A percentile compares a stretch with the other conserved stretches of the same genome.
Evolutionary conservation across 1,140 invertebrate species (phyloP).

Genomic region (Gerris buenoi): DNA sequence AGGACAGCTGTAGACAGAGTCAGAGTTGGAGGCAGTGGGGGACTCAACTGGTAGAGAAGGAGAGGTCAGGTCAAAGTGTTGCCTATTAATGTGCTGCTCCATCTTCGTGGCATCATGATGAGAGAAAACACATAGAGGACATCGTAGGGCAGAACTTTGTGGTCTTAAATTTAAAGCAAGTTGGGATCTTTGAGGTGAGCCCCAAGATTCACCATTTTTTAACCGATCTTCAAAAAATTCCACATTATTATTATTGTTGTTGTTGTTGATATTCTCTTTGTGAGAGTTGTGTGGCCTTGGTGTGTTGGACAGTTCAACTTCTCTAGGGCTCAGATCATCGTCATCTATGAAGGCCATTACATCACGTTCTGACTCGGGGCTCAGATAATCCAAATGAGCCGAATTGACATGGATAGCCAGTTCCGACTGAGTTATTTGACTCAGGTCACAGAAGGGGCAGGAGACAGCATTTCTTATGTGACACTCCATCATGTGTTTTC

Average conservation of each 20-base stretch:
- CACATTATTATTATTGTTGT: constrained; percentile 34
- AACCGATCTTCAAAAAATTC: constrained; percentile 22
- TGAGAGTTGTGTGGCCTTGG: constrained; percentile 17
- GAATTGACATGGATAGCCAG: constrained; percentile 62
- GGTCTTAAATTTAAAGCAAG: constrained; percentile 34
- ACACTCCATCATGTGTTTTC: constrained; percentile 53
- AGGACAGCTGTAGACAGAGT: constrained; percentile 42
- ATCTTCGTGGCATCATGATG: constrained; percentile 55
- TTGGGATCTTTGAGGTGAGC: constrained; percentile 36
- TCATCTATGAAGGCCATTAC: constrained; percentile 37
- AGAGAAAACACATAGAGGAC: constrained; percentile 64
- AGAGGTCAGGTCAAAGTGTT: constrained; percentile 70
- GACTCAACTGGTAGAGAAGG: constrained; percentile 42
- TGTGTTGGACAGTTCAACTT: constrained; percentile 17
- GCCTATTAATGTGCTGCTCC: constrained; percentile 68
- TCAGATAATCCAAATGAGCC: constrained; percentile 62
- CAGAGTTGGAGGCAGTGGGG: constrained; percentile 27
- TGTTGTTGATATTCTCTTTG: constrained; percentile 29
- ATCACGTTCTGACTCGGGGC: constrained; percentile 41
- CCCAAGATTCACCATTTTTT: constrained; percentile 25
- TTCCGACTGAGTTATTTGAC: constrained; percentile 50
- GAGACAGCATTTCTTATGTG: constrained; percentile 59
- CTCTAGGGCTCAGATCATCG: constrained; percentile 25
- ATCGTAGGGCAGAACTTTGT: constrained; percentile 37
- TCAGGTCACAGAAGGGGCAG: constrained; percentile 68